These are phyloP conservation scores for Astreopora myriophthalma DNA, from an alignment of 64 coral and sea anemone genomes.

Conservation along the genomic window DNA sequence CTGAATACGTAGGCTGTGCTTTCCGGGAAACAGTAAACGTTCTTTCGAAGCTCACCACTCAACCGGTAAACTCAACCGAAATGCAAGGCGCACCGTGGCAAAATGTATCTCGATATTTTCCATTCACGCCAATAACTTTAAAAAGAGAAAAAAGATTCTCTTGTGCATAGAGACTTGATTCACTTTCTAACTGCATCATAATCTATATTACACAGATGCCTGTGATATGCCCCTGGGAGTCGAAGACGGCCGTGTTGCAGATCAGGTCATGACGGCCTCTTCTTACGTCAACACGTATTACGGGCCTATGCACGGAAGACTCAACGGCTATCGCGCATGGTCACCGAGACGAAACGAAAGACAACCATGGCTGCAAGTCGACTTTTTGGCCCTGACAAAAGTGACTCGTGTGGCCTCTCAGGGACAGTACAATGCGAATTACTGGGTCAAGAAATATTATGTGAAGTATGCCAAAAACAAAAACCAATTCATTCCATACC, in stretches of 20 bases:
- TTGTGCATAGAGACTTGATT: too few species aligned
- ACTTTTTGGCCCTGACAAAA: slow-evolving; percentile 68
- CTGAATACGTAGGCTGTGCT: too few species aligned
- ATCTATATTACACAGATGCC: background rate
- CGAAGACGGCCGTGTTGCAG: slow-evolving; percentile 23
- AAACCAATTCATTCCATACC: background rate
- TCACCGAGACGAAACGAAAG: slow-evolving; percentile 33
- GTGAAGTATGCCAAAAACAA: slow-evolving; percentile 17
- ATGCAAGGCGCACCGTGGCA: too few species aligned
- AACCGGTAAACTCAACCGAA: too few species aligned
- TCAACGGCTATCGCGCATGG: slow-evolving; percentile 43
- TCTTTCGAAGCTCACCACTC: too few species aligned
- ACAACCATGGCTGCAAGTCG: slow-evolving; percentile 30
- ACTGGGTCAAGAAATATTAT: slow-evolving; percentile 37
- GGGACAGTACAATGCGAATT: slow-evolving; percentile 41
- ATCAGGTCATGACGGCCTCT: slow-evolving; percentile 55
- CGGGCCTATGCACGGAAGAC: slow-evolving; percentile 36
- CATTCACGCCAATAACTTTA: too few species aligned
- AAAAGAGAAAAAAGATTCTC: too few species aligned
- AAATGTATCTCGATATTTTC: too few species aligned
- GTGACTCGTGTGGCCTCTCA: slow-evolving; percentile 71
- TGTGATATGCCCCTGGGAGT: slow-evolving; percentile 72
- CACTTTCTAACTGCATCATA: background rate
- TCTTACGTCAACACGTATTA: slow-evolving; percentile 35
- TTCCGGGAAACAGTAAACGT: too few species aligned